A percentile compares a stretch with the other conserved stretches of the same genome.
Conservation (phyloP, 2,888 invertebrate species). For the Ichneumoninae sp. region DNA sequence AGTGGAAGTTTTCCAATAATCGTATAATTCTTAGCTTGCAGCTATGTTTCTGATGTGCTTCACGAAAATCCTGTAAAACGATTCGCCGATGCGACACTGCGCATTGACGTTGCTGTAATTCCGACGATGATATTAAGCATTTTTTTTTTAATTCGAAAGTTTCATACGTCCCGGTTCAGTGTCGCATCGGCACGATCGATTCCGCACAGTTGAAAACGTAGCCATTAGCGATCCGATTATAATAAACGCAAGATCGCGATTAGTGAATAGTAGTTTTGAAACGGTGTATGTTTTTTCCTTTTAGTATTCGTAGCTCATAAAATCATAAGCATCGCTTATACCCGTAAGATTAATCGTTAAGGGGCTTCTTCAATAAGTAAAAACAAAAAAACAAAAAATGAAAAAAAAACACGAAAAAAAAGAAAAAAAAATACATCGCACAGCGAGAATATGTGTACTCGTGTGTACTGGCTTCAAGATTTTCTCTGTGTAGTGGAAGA, state of each 20-base stretch:
- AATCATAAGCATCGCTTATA: constrained; percentile 82
- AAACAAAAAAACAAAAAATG: neutral
- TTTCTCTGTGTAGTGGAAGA: constrained; percentile 69
- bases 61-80: constrained; percentile 56
- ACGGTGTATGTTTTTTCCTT: constrained; percentile 81
- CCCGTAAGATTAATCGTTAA: constrained; percentile 78
- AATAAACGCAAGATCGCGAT: constrained; percentile 71
- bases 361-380: constrained; percentile 63
- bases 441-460: constrained; percentile 73
- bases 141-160: neutral
- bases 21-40: constrained; percentile 83
- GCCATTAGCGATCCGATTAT: constrained; percentile 47
- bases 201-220: constrained; percentile 60
- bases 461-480: constrained; percentile 76
- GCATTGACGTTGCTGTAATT: constrained; percentile 27
- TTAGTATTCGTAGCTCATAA: constrained; percentile 80
- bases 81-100: constrained; percentile 66
- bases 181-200: constrained; percentile 39
- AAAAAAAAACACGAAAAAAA: constrained; percentile 41
- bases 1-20: constrained; percentile 93
- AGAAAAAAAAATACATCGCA: constrained; percentile 66
- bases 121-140: neutral
- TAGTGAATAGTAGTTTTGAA: constrained; percentile 66
- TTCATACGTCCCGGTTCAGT: constrained; percentile 17
- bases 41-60: constrained; percentile 79